Base-by-base conservation (phyloP, 2,113 vertebrate genomes). In the Chaetura pelagica region DNA sequence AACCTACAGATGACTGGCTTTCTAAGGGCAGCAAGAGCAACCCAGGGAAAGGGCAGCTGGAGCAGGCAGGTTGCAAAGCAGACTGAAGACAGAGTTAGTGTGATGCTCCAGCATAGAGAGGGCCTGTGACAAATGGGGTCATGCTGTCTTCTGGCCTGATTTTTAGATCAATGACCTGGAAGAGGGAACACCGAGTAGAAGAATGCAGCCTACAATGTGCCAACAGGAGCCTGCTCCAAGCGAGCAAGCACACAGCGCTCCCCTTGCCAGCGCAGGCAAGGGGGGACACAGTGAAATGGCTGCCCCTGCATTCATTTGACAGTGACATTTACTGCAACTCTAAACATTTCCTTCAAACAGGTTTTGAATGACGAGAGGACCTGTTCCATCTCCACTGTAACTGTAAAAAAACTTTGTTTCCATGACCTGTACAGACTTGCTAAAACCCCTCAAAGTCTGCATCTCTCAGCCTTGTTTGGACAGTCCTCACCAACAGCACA, bases 101-200 rank as follows among this genome's bases (percentile, higher is more conserved):
- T 6, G 49, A 89, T 83, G 87, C 58, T 85, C 42, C 71, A 74
- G 71, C 84, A 79, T 1, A 58, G 59, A 81, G 52, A 61, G 67
- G 21, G 49, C 64, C 64, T 40, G 79, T 69, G 59, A 91, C 78
- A 85, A 92, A 95, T 19, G 63, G 44, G 59, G 59, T 57, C 77
- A 16, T 17, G 61, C 77, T 87, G 93, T 87, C 85, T 91, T 93
- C 66, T 79, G 87, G 77, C 66, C 84, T 62, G 59, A 87, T 94
- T 90, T 75, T 73, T 64, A 93, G 77, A 91, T 55, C 78, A 83
- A 1, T 67, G 94, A 92, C 67, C 94, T 82, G 84, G 84, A 94
- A 94, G 82, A 84, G 73, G 57, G 63, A 96, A 71, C 90, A 74
- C 21, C 0, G 26, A 68, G 54, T 6, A 78, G 82, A 84, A 69